phyloP scores from a whole-genome alignment of 2,113 vertebrate species.

The Oryzias celebensis region DNA sequence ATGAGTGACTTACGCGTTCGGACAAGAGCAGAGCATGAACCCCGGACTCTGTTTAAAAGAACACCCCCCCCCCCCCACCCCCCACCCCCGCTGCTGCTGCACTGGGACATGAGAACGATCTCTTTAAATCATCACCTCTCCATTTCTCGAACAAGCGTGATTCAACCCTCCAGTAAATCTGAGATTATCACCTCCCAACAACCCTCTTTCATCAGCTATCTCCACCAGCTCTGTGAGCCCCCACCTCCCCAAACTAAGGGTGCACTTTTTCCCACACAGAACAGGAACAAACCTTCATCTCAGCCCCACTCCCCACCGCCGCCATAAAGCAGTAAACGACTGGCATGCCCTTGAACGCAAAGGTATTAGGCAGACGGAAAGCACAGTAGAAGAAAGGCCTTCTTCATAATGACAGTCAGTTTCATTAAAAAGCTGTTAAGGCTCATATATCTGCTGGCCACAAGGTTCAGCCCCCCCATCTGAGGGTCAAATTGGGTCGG shows the following conservation, averaged over 20 bases:
- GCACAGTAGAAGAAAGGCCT: conserved; percentile 52
- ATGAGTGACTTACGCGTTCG: neutral
- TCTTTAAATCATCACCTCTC: conserved; percentile 45
- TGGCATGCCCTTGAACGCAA: conserved; percentile 64
- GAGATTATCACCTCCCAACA: conserved; percentile 42
- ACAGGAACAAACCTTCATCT: conserved; percentile 39
- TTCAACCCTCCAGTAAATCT: conserved; percentile 54
- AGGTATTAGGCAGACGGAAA: conserved; percentile 48
- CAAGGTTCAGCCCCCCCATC: conserved; percentile 25
- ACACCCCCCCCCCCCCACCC: neutral
- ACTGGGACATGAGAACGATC: conserved; percentile 21
- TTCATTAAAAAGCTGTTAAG: conserved; percentile 64
- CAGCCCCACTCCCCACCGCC: conserved; percentile 20
- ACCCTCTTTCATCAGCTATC: conserved; percentile 37
- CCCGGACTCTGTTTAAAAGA: conserved; percentile 11
- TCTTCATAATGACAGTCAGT: conserved; percentile 63
- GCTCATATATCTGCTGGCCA: conserved; percentile 56
- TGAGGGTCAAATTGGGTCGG: neutral
- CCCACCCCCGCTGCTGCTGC: too few species aligned
- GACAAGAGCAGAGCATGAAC: conserved; percentile 5
- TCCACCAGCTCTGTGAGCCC: conserved; percentile 1
- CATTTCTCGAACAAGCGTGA: conserved; percentile 45
- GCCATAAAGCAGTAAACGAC: conserved; percentile 43
- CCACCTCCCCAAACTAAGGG: conserved; percentile 1
- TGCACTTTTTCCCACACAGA: conserved; percentile 16